These are phyloP conservation scores for Chrysolina americana DNA, from an alignment of 2,888 invertebrate species.

Conservation along the genomic window DNA sequence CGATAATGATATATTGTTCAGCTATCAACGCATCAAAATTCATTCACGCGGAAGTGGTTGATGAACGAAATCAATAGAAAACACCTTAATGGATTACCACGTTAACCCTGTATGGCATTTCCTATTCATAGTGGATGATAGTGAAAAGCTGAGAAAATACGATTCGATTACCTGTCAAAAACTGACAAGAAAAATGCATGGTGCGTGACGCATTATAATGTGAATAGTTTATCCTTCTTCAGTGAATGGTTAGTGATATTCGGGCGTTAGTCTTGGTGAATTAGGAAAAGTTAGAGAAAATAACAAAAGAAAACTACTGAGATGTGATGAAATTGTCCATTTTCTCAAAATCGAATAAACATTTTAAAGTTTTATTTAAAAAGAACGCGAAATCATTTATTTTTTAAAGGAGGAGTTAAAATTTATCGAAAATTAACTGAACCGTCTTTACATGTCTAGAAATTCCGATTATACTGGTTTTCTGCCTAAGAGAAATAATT, in stretches of 20 bases:
- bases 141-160: background rate
- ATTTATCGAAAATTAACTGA: too few relatives aligned
- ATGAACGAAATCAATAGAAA: slow-evolving; percentile 3
- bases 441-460: too few relatives aligned
- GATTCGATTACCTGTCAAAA: slow-evolving; percentile 45
- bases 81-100: slow-evolving; percentile 2
- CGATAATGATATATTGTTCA: slow-evolving; percentile 5
- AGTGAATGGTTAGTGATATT: slow-evolving; percentile 28
- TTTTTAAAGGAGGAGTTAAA: too few relatives aligned
- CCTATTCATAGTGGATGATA: background rate
- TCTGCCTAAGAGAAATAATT: too few relatives aligned
- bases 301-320: background rate
- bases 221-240: slow-evolving; percentile 34
- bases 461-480: too few relatives aligned
- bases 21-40: background rate
- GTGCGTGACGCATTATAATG: slow-evolving; percentile 39
- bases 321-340: too few relatives aligned
- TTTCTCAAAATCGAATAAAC: too few relatives aligned
- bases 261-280: background rate
- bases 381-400: too few relatives aligned
- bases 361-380: too few relatives aligned
- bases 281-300: background rate
- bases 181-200: slow-evolving; percentile 46
- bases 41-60: background rate
- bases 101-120: background rate